Conservation (phyloP, 2,888 invertebrate genomes). For the Cremastinae sp. region DNA sequence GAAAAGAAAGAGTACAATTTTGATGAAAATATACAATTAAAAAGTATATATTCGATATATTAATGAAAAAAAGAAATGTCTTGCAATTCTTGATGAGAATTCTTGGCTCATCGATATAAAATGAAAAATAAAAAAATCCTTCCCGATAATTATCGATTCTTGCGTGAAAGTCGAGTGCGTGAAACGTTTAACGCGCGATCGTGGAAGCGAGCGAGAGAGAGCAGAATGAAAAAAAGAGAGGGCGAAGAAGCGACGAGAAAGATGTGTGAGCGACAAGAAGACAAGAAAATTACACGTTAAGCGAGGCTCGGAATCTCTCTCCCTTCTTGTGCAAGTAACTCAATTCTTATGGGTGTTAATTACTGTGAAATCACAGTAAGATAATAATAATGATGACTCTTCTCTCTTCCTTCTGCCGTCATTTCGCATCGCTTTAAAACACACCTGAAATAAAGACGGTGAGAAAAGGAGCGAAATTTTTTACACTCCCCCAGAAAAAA, state of each 20-base stretch:
- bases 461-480: background rate
- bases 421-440: background rate
- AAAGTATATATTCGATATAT: too few species aligned
- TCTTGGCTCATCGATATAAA: too few species aligned
- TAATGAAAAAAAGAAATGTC: too few species aligned
- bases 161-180: conserved; percentile 50
- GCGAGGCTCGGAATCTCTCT: background rate
- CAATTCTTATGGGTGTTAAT: conserved; percentile 15
- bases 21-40: too few species aligned
- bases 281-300: conserved; percentile 15
- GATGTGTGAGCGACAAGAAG: conserved; percentile 7
- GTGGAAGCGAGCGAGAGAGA: conserved; percentile 2
- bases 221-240: background rate
- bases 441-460: background rate
- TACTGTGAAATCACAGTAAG: conserved; percentile 5
- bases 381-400: conserved; percentile 4
- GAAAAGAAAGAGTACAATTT: too few species aligned
- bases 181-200: background rate
- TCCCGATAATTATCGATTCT: conserved; percentile 65
- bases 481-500: conserved; percentile 6
- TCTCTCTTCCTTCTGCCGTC: background rate
- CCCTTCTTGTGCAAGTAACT: conserved; percentile 2
- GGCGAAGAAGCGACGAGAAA: conserved; percentile 14
- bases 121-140: conserved; percentile 42
- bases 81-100: too few species aligned